Conservation (phyloP, 1,140 invertebrate genomes). For the Oedothorax gibbosus region DNA sequence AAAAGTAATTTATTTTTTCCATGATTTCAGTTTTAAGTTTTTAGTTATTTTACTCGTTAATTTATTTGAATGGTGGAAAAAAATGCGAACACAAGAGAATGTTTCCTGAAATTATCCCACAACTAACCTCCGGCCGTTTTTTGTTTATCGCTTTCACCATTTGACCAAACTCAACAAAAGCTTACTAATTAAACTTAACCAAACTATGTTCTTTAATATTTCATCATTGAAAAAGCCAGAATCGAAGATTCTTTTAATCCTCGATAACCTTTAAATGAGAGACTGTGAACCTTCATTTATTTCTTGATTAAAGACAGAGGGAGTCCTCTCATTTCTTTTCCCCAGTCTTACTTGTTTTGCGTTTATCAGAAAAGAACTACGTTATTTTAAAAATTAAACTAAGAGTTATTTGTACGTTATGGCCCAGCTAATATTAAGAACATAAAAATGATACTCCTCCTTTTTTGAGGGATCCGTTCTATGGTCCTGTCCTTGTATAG, state of each 20-base stretch:
- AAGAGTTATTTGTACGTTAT: no score
- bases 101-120: neutral
- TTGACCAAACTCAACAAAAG: no score
- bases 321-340: slow-evolving; percentile 9
- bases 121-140: neutral
- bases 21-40: no score
- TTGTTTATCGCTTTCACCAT: neutral
- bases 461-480: no score
- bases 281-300: slow-evolving; percentile 14
- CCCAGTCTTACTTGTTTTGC: slow-evolving; percentile 9
- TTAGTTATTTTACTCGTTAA: no score
- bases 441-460: no score
- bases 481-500: no score
- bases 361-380: no score
- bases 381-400: no score
- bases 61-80: no score
- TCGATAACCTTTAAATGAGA: slow-evolving; percentile 4
- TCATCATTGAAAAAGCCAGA: slow-evolving; percentile 4
- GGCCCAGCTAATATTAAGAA: no score
- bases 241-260: slow-evolving; percentile 4
- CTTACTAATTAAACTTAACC: neutral
- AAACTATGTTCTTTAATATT: neutral
- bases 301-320: slow-evolving; percentile 40
- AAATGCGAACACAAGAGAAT: neutral
- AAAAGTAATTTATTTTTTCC: no score